Evolutionary conservation across 2,888 invertebrate genomes (phyloP), one percentile per base, ranked within the genome.

Genomic region (Andrena camellia): DNA sequence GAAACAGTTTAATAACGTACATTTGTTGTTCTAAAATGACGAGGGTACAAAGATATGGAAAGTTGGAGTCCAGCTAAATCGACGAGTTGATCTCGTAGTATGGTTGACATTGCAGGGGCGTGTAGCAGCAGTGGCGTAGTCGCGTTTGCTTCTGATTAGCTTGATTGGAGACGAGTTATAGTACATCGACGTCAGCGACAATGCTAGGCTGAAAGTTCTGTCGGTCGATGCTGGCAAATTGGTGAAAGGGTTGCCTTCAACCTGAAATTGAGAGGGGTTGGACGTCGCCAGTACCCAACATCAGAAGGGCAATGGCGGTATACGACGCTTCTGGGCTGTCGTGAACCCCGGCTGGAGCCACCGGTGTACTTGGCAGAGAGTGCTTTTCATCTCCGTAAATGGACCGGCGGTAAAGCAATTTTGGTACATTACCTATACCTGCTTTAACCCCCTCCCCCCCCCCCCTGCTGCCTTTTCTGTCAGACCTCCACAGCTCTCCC

Each of bases 341-440:
- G 86, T 87, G 85, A 88, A 86, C 88, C 89, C 86, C 83, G 86
- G 83, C 84, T 88, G 83, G 88, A 89, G 89, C 89, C 90, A 90
- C 90, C 88, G 90, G 91, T 92, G 92, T 92, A 92, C 92, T 92
- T 92, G 92, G 91, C 92, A 92, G 90, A 92, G 91, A 92, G 93
- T 93, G 93, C 93, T 93, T 93, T 93, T 93, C 93, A 92, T 92
- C 92, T 92, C 89, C 90, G 92, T 93, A 93, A 93, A 93, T 93
- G 93, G 93, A 92, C 92, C 92, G 92, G 90, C 90, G 90, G 92
- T 92, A 92, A 92, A 93, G 93, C 93, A 93, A 93, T 93, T 93
- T 93, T 91, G 92, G 91, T 93, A 91, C 93, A 93, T 93, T 92
- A 92, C 91, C 92, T 91, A 92, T 93, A 93, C 91, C 89, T 90